Base-by-base conservation (phyloP, 2,113 vertebrate species). In the Hyaena hyaena region DNA sequence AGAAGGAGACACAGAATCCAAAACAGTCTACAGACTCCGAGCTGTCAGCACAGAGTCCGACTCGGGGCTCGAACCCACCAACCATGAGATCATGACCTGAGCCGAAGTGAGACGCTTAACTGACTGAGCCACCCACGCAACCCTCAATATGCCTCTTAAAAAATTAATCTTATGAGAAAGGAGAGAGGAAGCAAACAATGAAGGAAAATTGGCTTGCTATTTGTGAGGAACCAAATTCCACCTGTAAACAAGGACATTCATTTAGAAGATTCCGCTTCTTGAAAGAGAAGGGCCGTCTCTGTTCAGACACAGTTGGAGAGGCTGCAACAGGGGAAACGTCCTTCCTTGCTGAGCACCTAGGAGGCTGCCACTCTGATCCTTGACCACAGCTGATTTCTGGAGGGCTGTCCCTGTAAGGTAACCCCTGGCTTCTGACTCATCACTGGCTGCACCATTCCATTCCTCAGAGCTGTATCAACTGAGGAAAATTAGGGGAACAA, bases 371-470 rank as follows among this genome's bases (percentile, higher is more conserved):
- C 93, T 96, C 74, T 93, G 80, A 88, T 97, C 88, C 45, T 35
- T 48, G 84, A 50, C 55, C 84, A 23, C 92, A 87, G 87, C 95
- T 83, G 93, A 82, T 82, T 66, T 86, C 95, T 89, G 85, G 77
- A 93, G 65, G n/a, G 87, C 73, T 89, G 4, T 10, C 65, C 1
- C 61, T 69, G 84, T 73, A 92, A 77, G 4, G 0, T 81, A 90
- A 95, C 90, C 93, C 53, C 71, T 0, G 24, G 81, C 89, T 97
- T 90, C 93, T 97, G 94, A 96, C 92, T 96, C 97, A 92, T 96
- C 77, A 0, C 68, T 85, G 39, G 23, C 95, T 26, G 35, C 81
- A 77, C 68, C 69, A 31, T 74, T 97, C 55, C 96, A 61, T 88
- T 88, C 96, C 84, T 83, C 28, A 14, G 93, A 23, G 48, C 90